Evolutionary conservation across 1,140 invertebrate genomes (phyloP).

Genomic region (Calliphora vicina): DNA sequence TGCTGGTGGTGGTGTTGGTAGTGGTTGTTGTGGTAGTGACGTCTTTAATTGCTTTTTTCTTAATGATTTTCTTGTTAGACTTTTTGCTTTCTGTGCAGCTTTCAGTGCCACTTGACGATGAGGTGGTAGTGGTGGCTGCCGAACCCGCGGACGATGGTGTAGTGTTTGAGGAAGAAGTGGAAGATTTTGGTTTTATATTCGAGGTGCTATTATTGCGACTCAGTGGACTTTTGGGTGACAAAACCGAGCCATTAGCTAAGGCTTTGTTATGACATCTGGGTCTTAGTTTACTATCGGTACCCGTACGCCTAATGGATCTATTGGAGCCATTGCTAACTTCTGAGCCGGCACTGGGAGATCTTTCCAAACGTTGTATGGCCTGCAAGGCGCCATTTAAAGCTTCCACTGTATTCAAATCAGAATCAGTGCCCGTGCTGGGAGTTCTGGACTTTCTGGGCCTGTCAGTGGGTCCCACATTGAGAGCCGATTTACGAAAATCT

Average conservation of each 20-base stretch:
- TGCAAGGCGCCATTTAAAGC: constrained; percentile 14
- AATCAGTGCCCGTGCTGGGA: constrained; percentile 58
- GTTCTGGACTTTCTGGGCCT: constrained; percentile 59
- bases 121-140: constrained; percentile 38
- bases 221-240: constrained; percentile 2
- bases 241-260: background rate
- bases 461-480: constrained; percentile 73
- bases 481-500: constrained; percentile 78
- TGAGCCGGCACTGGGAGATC: constrained; percentile 55
- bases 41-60: constrained; percentile 36
- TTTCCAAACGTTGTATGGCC: constrained; percentile 51
- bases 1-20: background rate
- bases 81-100: constrained; percentile 43
- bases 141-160: constrained; percentile 30
- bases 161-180: constrained; percentile 43
- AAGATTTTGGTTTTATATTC: constrained; percentile 49
- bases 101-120: constrained; percentile 48
- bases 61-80: constrained; percentile 35
- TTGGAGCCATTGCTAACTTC: constrained; percentile 43
- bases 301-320: constrained; percentile 18
- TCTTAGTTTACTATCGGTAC: constrained; percentile 41
- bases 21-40: background rate
- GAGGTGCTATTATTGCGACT: constrained; percentile 37
- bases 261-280: constrained; percentile 32
- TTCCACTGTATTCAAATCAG: constrained; percentile 42